Evolutionary conservation across 1,140 invertebrate species (phyloP), one percentile per base, ranked within the genome.

Genomic region (Drosophila sp.): DNA sequence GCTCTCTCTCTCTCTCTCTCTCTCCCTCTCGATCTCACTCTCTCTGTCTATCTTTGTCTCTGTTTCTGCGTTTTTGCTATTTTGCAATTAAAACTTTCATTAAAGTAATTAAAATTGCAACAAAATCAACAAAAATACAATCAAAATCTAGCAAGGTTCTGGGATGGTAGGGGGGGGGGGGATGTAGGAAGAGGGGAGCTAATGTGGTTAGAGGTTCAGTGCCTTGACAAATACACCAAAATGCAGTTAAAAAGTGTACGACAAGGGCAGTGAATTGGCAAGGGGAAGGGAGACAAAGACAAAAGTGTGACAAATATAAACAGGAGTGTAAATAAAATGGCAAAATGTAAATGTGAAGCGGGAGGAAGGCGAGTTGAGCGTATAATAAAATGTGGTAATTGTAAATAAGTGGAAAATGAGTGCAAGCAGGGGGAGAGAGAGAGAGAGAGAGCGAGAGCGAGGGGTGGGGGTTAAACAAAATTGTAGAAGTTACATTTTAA

Each of bases 31-130:
- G 46, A 40, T 16, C 16, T 9, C 63, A 45, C 34, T 27, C 16
- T 32, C 56, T 53, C 16, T 2, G 36, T 16, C 54, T 57, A 27
- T 59, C 43, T 21, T 40, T 62, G 66, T 34, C 46, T 43, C 54
- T 76, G 58, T 38, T 54, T 65, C 46, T 43, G 75, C 57, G 76
- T 87, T 79, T 89, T 82, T 80, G 80, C 83, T 80, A 89, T 89
- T 89, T 89, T 71, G 83, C 83, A 89, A 89, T 89, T 89, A 89
- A 89, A 89, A 89, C 83, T 89, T 89, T 89, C 83, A 89, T 89
- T 89, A 89, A 89, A 89, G 83, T 89, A 89, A 89, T 89, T 89
- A 89, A 89, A 89, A 89, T 89, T 89, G 83, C 83, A 89, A 89
- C 83, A 89, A 89, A 89, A 89, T 82, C 78, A 89, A 89, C 84